Percentiles rank a stretch among this genome's conserved stretches.
Evolutionary conservation across 2,888 invertebrate genomes (phyloP).

Genomic region (Atrina japonica): DNA sequence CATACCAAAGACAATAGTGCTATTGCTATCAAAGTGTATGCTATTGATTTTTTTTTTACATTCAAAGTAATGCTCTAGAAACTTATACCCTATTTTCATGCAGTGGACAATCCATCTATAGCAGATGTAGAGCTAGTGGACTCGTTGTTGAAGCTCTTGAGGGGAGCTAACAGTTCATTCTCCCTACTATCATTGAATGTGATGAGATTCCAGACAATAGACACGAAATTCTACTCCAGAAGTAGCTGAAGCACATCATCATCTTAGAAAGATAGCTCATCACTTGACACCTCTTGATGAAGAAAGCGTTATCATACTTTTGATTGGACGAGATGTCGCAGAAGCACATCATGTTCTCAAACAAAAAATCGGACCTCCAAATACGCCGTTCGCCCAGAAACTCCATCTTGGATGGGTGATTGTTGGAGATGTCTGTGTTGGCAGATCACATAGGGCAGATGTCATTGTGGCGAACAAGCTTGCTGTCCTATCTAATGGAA

Average conservation of each 20-base stretch:
- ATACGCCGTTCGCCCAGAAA: too few species aligned
- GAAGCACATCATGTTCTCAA: too few species aligned
- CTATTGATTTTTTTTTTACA: too few species aligned
- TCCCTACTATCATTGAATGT: constrained; percentile 35
- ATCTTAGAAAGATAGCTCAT: constrained; percentile 18
- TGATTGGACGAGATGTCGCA: too few species aligned
- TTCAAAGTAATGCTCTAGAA: too few species aligned
- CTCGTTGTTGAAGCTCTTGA: not conserved
- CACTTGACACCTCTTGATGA: constrained; percentile 14
- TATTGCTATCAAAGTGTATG: constrained; percentile 1
- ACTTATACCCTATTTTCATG: too few species aligned
- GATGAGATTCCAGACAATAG: constrained; percentile 10
- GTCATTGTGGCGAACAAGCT: not conserved
- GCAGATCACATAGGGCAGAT: not conserved
- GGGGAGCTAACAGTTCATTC: not conserved
- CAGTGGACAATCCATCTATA: too few species aligned
- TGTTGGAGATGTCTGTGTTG: not conserved
- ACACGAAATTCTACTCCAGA: constrained; percentile 17
- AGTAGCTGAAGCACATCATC: constrained; percentile 13
- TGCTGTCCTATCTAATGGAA: constrained; percentile 22
- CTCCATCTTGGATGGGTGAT: too few species aligned
- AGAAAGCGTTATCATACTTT: not conserved
- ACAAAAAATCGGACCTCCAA: too few species aligned
- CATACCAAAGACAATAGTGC: not conserved
- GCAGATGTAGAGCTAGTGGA: too few species aligned